Base-by-base conservation (phyloP, 2,797 vertebrate species). In the Ctenochaetus hawaiiensis region DNA sequence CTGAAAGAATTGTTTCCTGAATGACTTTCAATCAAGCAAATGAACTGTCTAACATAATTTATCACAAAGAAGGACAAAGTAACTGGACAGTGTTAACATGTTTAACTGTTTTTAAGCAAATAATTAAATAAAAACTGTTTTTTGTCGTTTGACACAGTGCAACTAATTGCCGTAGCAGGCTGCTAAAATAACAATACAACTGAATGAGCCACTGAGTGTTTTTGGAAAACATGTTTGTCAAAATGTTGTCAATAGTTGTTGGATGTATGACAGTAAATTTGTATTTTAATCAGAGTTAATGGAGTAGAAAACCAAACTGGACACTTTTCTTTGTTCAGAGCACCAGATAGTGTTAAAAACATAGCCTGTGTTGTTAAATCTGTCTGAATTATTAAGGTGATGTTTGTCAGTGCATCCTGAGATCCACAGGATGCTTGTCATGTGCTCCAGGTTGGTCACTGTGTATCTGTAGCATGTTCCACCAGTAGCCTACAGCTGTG, bases 401-500 rank as follows among this genome's bases (percentile, higher is more conserved):
- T 30, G 26, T 57, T 8, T 10, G 13, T 61, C 20, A 34, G 23
- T 45, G 18, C 9, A 4, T 65, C 37, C 16, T 20, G 23, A 73
- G 23, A 70, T 56, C 62, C 59, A 23, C 53, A 74, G 54, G 37
- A 67, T 23, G 71, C 34, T 12, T 1, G 17, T 49, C 39, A 23
- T 75, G 72, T 48, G 49, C 72, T 70, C 26, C 72, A 52, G 39
- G 20, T 58, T 67, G 26, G 75, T n/a, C 72, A 68, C 73, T 68
- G 76, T 75, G 75, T 67, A 45, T 81, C 16, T 78, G 61, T 67
- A 72, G 39, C 60, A 60, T 82, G 80, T 84, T 57, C 54, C 59
- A 80, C 63, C 67, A 65, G 78, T 73, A 83, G 76, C 79, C 80
- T 85, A 82, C 91, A 90, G 87, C 83, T 81, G 81, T 51, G 81